Evolutionary conservation across 2,113 vertebrate genomes (phyloP), one percentile per base, ranked within the genome.

Genomic region (Sturnus vulgaris): DNA sequence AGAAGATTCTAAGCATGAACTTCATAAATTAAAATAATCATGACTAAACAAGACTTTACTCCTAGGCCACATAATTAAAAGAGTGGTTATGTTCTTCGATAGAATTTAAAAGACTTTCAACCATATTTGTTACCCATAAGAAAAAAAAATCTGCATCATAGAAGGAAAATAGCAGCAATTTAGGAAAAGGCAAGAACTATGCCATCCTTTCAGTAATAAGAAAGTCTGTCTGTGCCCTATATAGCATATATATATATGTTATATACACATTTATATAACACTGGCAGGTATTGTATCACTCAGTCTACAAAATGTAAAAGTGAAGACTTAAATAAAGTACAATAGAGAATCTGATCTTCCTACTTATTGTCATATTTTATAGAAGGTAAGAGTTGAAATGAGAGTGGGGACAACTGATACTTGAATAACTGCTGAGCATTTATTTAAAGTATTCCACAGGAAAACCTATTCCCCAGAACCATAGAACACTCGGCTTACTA

Each of bases 141-240:
- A 63, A 15, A 3, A 65, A 65, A 2, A 61, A 63, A 30, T 55
- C 24, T 50, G 17, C 1, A 5, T 53, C 59, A 61, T 15, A 40
- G 40, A 70, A 28, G 12, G 39, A 89, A 82, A 68, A n/a, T 10
- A 30, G 7, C 37, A 73, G 15, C 28, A 64, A 47, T 42, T 22
- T 53, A 56, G 17, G 9, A 8, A 60, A 69, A 60, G 24, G 7
- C 12, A 82, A 72, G 22, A 85, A 53, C 25, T n/a, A 24, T 0
- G 7, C 6, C 8, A 7, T 30, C 10, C 9, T 59, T 65, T 37
- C 55, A 46, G 14, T 70, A 57, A 22, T 8, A 65, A 56, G 21
- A 71, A 71, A n/a, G 15, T 0, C 0, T 57, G 35, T 66, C 25
- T 73, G 8, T 65, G 39, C n/a, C 15, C 2, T 16, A 49, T n/a